Base-by-base conservation (phyloP, 2,797 vertebrate genomes). In the Numenius phaeopus region DNA sequence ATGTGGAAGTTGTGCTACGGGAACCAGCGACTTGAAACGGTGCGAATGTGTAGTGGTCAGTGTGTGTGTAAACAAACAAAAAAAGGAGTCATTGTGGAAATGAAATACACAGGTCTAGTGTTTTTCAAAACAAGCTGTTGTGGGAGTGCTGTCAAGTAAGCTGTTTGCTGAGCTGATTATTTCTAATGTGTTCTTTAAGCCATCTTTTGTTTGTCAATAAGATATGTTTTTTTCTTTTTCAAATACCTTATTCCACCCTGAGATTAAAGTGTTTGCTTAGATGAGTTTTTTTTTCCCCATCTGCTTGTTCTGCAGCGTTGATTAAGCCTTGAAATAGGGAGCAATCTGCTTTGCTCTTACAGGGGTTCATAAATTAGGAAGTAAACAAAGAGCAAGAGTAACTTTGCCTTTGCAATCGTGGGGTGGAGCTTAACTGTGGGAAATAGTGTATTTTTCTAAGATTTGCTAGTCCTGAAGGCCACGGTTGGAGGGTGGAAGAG, bases 341-440 rank as follows among this genome's bases (percentile, higher is more conserved):
- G 44, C 21, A 27, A 47, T 47, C 42, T 52, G 24, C 42, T 87
- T 95, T 83, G 75, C 71, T 90, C 39, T 85, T 76, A 18, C 40
- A 66, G 46, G 46, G 24, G 64, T 61, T 93, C 49, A 22, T 67
- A 70, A 94, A 94, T 94, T 96, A 49, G 90, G 96, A 97, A 96
- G 81, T 92, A 92, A 96, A 89, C 70, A 90, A 87, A 52, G 29
- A 77, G 54, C 75, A 73, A 64, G 86, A 81, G 71, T 84, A 55
- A 82, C 86, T 89, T 87, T 90, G 95, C 80, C 88, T 95, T 73
- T 77, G 95, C 89, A 96, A 39, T 85, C 0, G 0, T 22, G 54
- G 79, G 94, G 94, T 77, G 95, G 95, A 85, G 95, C 83, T 88
- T 40, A 50, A 32, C 40, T 75, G 21, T 18, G 79, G 65, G 89